Base-by-base conservation (phyloP, 2,888 invertebrate species). In the Tenthredo notha region DNA sequence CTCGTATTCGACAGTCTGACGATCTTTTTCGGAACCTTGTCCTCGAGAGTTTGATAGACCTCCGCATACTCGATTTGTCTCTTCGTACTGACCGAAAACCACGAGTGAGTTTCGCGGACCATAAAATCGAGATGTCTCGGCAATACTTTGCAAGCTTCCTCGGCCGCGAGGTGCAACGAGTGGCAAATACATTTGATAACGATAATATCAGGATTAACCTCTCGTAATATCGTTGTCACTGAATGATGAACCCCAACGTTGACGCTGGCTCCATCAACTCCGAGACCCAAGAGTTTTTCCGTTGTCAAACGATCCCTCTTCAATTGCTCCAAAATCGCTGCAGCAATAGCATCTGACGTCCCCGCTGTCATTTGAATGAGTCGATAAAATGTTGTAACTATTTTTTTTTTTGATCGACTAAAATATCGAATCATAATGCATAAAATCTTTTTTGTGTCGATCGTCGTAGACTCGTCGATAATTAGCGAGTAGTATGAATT, bases 401-500 rank as follows among this genome's bases (percentile, higher is more conserved):
- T 67, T 85, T 86, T 87, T 29, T 85, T 85, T 18, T 85, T 43
- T 58, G 54, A 33, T 6, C 25, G 77, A 77, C 87, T 88, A 15
- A 86, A 88, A 84, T 88, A 88, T 9, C 87, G 83, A n/a, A 88
- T 86, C 86, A 88, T 88, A 0, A 89, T 47, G 43, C 88, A 88
- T 70, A 88, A 25, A 2, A 87, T 40, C 85, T 87, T 86, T 58
- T 85, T 86, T 29, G 86, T 87, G 21, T 87, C 87, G 40, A 89
- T 82, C 86, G 88, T 88, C 67, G 89, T 91, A 70, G 88, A 91
- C 87, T 90, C 90, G 84, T 91, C 90, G 21, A 90, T 87, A 80
- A 90, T 90, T n/a, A 90, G 85, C 0, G 91, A 91, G 37, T 88
- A 90, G 12, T 88, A 86, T 84, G 74, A 88, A 86, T 90, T 85